Conservation (phyloP, 2,797 vertebrate genomes). For the Dryobates pubescens region DNA sequence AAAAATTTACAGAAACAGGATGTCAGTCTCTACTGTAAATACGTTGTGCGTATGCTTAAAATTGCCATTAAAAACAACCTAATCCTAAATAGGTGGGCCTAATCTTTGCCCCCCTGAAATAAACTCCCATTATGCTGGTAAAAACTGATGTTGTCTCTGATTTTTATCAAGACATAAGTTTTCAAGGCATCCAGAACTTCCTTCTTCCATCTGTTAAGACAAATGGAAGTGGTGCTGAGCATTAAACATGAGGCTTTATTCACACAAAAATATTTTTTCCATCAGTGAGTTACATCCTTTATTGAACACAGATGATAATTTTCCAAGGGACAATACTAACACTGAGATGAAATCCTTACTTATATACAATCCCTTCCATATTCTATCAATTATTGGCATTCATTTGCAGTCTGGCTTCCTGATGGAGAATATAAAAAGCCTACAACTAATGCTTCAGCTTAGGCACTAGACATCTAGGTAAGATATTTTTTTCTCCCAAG, state of each 20-base stretch:
- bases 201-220: background rate
- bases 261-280: background rate
- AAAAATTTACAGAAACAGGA: background rate
- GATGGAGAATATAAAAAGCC: background rate
- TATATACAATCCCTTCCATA: background rate
- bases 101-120: background rate
- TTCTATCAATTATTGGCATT: background rate
- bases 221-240: background rate
- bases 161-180: background rate
- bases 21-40: background rate
- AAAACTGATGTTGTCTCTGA: background rate
- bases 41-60: background rate
- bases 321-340: background rate
- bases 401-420: background rate
- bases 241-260: background rate
- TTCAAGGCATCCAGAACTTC: background rate
- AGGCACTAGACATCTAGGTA: background rate
- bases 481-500: background rate
- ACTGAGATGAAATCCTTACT: background rate
- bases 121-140: background rate
- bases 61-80: background rate
- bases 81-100: background rate
- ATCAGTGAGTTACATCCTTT: background rate
- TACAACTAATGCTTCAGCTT: background rate
- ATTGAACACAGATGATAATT: constrained; percentile 5